A percentile compares a stretch with the other conserved stretches of the same genome.
Conservation (phyloP, 2,113 vertebrate species). For the Pseudopipra pipra region DNA sequence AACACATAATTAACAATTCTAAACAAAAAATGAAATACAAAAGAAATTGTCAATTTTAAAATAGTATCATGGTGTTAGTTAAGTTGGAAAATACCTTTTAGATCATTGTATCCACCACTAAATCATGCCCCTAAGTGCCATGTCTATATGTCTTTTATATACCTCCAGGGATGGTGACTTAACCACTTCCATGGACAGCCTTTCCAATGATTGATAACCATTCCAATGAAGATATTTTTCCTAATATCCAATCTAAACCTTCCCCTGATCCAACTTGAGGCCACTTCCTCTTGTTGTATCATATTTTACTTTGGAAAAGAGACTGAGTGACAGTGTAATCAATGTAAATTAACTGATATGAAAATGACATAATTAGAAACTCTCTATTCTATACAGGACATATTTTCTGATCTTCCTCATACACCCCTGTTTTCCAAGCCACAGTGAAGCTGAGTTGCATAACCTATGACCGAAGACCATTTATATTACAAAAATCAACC, state of each 20-base stretch:
- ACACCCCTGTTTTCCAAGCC: background rate
- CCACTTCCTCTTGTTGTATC: background rate
- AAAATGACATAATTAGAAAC: background rate
- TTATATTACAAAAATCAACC: background rate
- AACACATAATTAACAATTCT: background rate
- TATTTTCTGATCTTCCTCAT: background rate
- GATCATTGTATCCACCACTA: background rate
- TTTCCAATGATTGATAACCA: background rate
- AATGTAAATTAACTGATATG: background rate
- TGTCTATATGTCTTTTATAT: background rate
- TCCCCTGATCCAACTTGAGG: background rate
- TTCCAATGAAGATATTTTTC: background rate
- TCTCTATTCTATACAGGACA: background rate
- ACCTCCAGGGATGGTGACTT: background rate
- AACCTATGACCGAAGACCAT: background rate
- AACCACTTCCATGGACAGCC: background rate
- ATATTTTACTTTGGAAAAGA: background rate
- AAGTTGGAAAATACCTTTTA: background rate
- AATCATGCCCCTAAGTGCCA: background rate
- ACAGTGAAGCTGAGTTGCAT: background rate
- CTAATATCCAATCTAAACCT: background rate
- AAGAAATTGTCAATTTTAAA: background rate
- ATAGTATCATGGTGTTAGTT: background rate
- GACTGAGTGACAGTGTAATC: background rate
- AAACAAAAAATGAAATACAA: background rate